Conservation (phyloP, 2,797 vertebrate genomes). For the Schizopygopsis malacanthus region DNA sequence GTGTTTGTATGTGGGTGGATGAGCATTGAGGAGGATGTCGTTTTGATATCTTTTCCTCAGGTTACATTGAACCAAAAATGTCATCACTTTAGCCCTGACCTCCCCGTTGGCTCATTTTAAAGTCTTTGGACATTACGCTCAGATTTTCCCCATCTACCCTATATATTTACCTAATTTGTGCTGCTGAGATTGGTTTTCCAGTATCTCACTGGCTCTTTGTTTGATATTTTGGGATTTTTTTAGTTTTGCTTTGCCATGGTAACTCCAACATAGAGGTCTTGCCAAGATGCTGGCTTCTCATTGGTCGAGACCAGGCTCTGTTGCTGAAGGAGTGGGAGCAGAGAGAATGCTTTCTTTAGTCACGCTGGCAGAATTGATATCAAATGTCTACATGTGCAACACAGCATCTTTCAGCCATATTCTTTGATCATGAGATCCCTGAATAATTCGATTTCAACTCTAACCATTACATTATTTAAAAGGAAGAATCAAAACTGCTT, state of each 20-base stretch:
- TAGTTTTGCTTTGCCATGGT: slow-evolving; percentile 78
- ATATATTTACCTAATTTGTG: slow-evolving; percentile 25
- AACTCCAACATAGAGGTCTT: slow-evolving; percentile 69
- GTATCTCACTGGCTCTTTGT: slow-evolving; percentile 51
- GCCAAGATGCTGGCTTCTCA: slow-evolving; percentile 68
- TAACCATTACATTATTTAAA: slow-evolving; percentile 21
- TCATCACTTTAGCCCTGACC: slow-evolving; percentile 35
- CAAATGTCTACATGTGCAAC: slow-evolving; percentile 26
- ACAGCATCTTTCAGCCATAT: slow-evolving; percentile 62
- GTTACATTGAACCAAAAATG: slow-evolving; percentile 28
- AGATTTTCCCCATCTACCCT: slow-evolving; percentile 39
- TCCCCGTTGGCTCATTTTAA: slow-evolving; percentile 34
- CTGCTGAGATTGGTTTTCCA: slow-evolving; percentile 36
- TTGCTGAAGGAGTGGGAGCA: slow-evolving; percentile 72
- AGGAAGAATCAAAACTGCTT: slow-evolving; percentile 1
- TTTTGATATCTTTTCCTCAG: slow-evolving; percentile 30
- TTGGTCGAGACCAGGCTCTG: slow-evolving; percentile 63
- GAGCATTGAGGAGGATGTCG: slow-evolving; percentile 43
- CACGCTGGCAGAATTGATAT: slow-evolving; percentile 61
- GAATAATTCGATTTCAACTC: slow-evolving; percentile 7
- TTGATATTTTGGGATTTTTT: slow-evolving; percentile 68
- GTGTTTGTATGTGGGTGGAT: slow-evolving; percentile 61
- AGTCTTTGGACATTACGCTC: slow-evolving; percentile 34
- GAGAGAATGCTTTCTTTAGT: slow-evolving; percentile 68
- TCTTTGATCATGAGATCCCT: slow-evolving; percentile 62